Base-by-base conservation (phyloP, 2,888 invertebrate genomes). In the Bembecia ichneumoniformis region DNA sequence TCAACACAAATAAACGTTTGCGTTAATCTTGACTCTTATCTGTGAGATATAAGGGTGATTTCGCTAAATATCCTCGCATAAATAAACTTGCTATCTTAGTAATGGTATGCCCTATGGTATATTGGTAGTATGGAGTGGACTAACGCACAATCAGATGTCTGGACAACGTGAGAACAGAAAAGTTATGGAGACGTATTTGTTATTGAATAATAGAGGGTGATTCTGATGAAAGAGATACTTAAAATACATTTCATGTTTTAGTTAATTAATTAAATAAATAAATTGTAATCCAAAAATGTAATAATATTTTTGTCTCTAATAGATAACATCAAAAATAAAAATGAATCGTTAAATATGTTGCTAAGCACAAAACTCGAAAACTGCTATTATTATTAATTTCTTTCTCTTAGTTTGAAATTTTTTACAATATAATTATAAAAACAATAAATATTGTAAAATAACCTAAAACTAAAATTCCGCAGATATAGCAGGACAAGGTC, bases 141-240 rank as follows among this genome's bases (percentile, higher is more conserved):
- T 64, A 60, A 62, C 59, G 65, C 66, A 67, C 71, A 74, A 77
- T 77, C 77, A 66, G 77, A 77, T 76, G 74, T 68, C 68, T 71
- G 74, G 74, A 76, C 77, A 75, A 73, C 70, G 62, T 59, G 53
- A 50, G 52, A 58, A 58, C 53, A 57, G 47, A 53, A 64, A 62
- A 50, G 34, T 2, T 20, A 14, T 62, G 35, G 68, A 74, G 63
- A 51, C 45, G 51, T 3, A 10, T 14, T 50, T 7, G 16, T 20
- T 17, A 11, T 14, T 16, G 9, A 7, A 47, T 45, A 49, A 35
- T 51, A 7, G 49, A 46, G 3, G 10, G 4, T 40, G 36, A 28
- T 40, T n/a, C 7, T 40, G n/a, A n/a, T n/a, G n/a, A n/a, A n/a
- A n/a, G n/a, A n/a, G n/a, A n/a, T n/a, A n/a, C n/a, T n/a, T n/a